Percentiles rank a stretch among this genome's conserved stretches.
Conservation (phyloP, 2,797 vertebrate genomes). For the Notolabrus celidotus region DNA sequence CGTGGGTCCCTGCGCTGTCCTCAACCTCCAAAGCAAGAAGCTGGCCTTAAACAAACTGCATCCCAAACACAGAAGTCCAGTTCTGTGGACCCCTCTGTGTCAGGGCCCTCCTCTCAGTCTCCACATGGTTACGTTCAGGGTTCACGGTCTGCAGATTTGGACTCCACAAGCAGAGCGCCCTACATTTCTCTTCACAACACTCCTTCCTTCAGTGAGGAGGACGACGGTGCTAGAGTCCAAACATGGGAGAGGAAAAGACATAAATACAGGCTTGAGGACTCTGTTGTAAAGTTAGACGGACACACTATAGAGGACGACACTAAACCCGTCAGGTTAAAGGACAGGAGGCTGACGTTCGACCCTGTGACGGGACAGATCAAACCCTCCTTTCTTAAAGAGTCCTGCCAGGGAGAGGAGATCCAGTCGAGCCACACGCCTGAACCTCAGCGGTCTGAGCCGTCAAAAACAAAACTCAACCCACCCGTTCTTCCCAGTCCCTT, state of each 20-base stretch:
- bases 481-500: constrained; percentile 88
- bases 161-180: constrained; percentile 74
- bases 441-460: constrained; percentile 83
- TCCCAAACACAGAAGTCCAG: constrained; percentile 82
- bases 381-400: constrained; percentile 87
- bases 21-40: constrained; percentile 83
- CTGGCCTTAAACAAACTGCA: constrained; percentile 81
- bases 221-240: constrained; percentile 79
- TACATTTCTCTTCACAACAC: constrained; percentile 62
- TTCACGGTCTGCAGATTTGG: constrained; percentile 71
- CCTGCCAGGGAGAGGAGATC: constrained; percentile 80
- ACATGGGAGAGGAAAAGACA: constrained; percentile 88
- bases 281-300: constrained; percentile 82
- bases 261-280: constrained; percentile 87
- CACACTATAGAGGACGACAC: constrained; percentile 83
- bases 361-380: constrained; percentile 92
- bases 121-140: constrained; percentile 80
- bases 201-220: constrained; percentile 78
- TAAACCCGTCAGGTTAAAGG: constrained; percentile 92
- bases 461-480: constrained; percentile 81
- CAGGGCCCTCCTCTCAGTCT: constrained; percentile 80
- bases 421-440: constrained; percentile 67
- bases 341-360: constrained; percentile 92
- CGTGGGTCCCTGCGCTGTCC: constrained; percentile 85
- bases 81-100: constrained; percentile 71